Evolutionary conservation across 2,888 invertebrate species (phyloP), one percentile per base, ranked within the genome.

Genomic region (Heliconius sara): DNA sequence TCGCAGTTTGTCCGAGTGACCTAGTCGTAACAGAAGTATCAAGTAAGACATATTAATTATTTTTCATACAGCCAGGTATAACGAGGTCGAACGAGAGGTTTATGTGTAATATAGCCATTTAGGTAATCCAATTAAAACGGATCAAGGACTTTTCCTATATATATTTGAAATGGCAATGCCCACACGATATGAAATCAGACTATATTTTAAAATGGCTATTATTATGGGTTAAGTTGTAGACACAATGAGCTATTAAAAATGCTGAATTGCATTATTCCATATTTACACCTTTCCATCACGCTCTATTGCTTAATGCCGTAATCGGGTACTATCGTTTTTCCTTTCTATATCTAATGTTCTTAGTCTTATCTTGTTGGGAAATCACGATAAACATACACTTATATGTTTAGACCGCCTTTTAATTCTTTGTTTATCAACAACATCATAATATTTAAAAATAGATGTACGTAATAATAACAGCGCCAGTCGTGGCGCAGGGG

Each of bases 251-350:
- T 65, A 79, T 82, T 76, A 80, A 80, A 79, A 82, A 79, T 79
- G 73, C 79, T 78, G 76, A 82, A 81, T 79, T 84, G 77, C 79
- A 80, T 79, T 84, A 81, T 83, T 83, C 83, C 80, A 77, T 70
- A 70, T 81, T 83, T 83, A 79, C 82, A 81, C 80, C 82, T 83
- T 83, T 89, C 87, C 85, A 91, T 86, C 86, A 90, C 89, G 93
- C 89, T 92, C 90, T 87, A 93, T 91, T 89, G 89, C 85, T 79
- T 85, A 82, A 85, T 86, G 80, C 91, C 89, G 89, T 90, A 92
- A 92, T 88, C 90, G 89, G 88, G 89, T 89, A 86, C 87, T 88
- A 87, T 88, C 86, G 85, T 89, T 88, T 90, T 88, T 86, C 86
- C 89, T 90, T 90, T 88, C 87, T 81, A 78, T 79, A 73, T 52